Evolutionary conservation across 2,113 vertebrate genomes (phyloP).

Genomic region (Dicerorhinus sumatrensis): DNA sequence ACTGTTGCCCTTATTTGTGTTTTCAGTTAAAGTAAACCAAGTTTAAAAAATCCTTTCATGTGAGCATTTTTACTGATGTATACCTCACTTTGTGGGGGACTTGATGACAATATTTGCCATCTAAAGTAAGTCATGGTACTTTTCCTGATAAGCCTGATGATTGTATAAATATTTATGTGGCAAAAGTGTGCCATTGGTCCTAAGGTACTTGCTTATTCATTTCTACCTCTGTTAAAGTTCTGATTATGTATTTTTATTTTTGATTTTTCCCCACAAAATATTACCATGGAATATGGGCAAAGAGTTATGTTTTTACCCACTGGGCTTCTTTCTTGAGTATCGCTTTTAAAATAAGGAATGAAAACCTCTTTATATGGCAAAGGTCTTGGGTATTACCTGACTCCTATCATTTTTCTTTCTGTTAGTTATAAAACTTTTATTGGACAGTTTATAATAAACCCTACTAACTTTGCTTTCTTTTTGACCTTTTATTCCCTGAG

Average conservation of each 20-base stretch:
- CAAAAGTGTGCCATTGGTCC: not conserved
- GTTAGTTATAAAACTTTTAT: slow-evolving; percentile 12
- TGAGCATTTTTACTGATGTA: not conserved
- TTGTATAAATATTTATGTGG: not conserved
- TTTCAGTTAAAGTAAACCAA: slow-evolving; percentile 33
- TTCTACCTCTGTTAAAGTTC: not conserved
- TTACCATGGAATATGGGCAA: not conserved
- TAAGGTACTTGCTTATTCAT: not conserved
- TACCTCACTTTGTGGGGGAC: not conserved
- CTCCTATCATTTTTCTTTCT: not conserved
- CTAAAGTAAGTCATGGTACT: not conserved
- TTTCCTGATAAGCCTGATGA: slow-evolving; percentile 7
- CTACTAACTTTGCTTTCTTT: slow-evolving; percentile 70
- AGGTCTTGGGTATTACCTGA: not conserved
- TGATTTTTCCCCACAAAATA: not conserved
- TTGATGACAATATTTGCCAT: not conserved
- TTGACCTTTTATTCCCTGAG: not conserved
- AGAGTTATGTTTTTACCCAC: not conserved
- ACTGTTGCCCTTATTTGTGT: not conserved
- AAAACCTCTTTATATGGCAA: not conserved
- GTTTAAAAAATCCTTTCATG: slow-evolving; percentile 1
- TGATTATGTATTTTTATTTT: slow-evolving; percentile 56
- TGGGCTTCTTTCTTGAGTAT: not conserved
- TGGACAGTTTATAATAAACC: slow-evolving; percentile 52
- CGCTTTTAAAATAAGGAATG: slow-evolving; percentile 56